phyloP scores from a whole-genome alignment of 1,140 invertebrate genomes.

The Pseudomyrmex cubaensis region DNA sequence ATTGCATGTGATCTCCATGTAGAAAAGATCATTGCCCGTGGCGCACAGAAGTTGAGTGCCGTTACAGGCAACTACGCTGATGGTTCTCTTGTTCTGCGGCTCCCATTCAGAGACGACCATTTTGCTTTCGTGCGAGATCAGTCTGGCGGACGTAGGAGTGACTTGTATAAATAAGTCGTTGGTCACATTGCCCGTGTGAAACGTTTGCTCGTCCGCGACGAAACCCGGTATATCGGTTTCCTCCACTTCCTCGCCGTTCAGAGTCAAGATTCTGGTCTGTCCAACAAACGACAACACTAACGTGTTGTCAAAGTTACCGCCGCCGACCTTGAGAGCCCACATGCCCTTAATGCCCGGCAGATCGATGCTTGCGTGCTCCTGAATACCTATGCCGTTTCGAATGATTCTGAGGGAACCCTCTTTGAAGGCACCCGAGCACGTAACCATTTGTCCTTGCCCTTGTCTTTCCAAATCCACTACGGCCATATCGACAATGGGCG shows the following conservation, averaged over 20 bases:
- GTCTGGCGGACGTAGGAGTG: slow-evolving; percentile 90
- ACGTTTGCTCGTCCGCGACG: slow-evolving; percentile 95
- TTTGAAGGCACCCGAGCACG: slow-evolving; percentile 98
- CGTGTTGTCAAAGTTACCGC: slow-evolving; percentile 92
- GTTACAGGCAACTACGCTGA: slow-evolving; percentile 96
- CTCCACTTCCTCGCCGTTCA: slow-evolving; percentile 98
- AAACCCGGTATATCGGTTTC: slow-evolving; percentile 97
- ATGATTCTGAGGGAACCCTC: slow-evolving; percentile 99
- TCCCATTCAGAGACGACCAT: slow-evolving; percentile 92
- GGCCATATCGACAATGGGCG: slow-evolving; percentile 99
- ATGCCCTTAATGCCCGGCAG: slow-evolving; percentile 98
- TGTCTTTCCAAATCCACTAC: slow-evolving; percentile 98
- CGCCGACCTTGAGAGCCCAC: slow-evolving; percentile 94
- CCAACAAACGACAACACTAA: slow-evolving; percentile 97
- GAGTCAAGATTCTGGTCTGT: slow-evolving; percentile 94
- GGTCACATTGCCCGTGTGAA: slow-evolving; percentile 96
- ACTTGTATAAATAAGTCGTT: slow-evolving; percentile 93
- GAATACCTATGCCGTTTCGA: slow-evolving; percentile 98
- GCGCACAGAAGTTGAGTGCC: slow-evolving; percentile 94
- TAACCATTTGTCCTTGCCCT: slow-evolving; percentile 99
- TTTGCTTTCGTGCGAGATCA: slow-evolving; percentile 89
- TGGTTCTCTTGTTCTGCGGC: slow-evolving; percentile 90
- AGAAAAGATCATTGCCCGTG: slow-evolving; percentile 95
- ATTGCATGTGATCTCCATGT: slow-evolving; percentile 92
- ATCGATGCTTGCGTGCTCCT: slow-evolving; percentile 99